Conservation (phyloP, 2,797 vertebrate genomes). For the Momotus momota region DNA sequence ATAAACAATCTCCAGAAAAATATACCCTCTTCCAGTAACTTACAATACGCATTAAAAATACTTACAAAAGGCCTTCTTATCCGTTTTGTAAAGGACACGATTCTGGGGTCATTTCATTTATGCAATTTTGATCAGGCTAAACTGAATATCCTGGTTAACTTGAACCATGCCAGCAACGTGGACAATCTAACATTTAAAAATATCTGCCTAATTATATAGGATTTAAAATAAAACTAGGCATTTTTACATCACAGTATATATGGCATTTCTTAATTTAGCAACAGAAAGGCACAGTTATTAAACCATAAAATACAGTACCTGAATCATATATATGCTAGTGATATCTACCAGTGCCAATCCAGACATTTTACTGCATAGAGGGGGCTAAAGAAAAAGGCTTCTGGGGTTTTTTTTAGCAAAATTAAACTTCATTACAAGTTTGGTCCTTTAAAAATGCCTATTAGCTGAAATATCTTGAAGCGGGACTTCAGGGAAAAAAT, state of each 20-base stretch:
- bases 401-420: slow-evolving; percentile 13
- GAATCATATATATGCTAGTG: slow-evolving; percentile 56
- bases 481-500: slow-evolving; percentile 49
- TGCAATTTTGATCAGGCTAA: slow-evolving; percentile 52
- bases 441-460: slow-evolving; percentile 75
- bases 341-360: slow-evolving; percentile 38
- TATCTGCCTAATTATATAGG: slow-evolving; percentile 61
- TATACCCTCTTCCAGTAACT: slow-evolving; percentile 73
- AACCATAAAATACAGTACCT: slow-evolving; percentile 81
- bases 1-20: slow-evolving; percentile 79
- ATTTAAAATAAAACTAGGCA: slow-evolving; percentile 63
- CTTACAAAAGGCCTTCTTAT: slow-evolving; percentile 70
- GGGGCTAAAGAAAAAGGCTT: slow-evolving; percentile 42
- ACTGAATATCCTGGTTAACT: slow-evolving; percentile 17
- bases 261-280: slow-evolving; percentile 79
- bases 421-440: slow-evolving; percentile 56
- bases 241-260: slow-evolving; percentile 80
- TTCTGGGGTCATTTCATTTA: slow-evolving; percentile 44
- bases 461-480: slow-evolving; percentile 42
- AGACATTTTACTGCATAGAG: slow-evolving; percentile 63
- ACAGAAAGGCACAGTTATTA: slow-evolving; percentile 85
- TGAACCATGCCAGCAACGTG: slow-evolving; percentile 35
- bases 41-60: slow-evolving; percentile 75
- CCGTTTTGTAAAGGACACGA: slow-evolving; percentile 44
- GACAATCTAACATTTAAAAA: slow-evolving; percentile 54